phyloP scores from a whole-genome alignment of 2,888 invertebrate species.

The Teleiodes luculella region DNA sequence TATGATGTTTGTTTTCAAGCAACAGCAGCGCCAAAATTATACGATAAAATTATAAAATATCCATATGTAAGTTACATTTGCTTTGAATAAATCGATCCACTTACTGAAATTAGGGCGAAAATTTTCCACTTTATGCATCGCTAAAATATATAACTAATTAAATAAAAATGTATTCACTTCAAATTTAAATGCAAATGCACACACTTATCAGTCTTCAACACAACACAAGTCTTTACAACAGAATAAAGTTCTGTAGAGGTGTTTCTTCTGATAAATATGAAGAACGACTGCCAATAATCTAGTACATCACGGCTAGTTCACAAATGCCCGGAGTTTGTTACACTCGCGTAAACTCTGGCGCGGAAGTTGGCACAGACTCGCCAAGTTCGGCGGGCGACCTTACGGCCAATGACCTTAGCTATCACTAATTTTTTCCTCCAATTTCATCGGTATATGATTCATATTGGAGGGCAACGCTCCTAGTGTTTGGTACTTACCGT shows the following conservation, averaged over 20 bases:
- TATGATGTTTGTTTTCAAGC: no score
- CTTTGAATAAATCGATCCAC: no score
- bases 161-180: not conserved
- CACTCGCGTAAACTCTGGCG: slow-evolving; percentile 1
- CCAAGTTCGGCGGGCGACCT: slow-evolving; percentile 15
- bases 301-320: not conserved
- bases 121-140: not conserved
- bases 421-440: slow-evolving; percentile 13
- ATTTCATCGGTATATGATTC: slow-evolving; percentile 11
- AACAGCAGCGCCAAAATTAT: no score
- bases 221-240: not conserved
- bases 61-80: no score
- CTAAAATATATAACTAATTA: not conserved
- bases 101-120: slow-evolving; percentile 1
- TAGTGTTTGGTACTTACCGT: not conserved
- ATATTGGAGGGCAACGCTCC: slow-evolving; percentile 9
- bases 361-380: slow-evolving; percentile 7
- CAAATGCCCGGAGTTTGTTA: slow-evolving; percentile 5
- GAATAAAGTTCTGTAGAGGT: not conserved
- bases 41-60: no score
- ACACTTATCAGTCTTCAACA: not conserved
- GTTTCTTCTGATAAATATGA: not conserved
- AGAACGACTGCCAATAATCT: not conserved
- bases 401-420: slow-evolving; percentile 14
- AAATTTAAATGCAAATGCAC: not conserved